Base-by-base conservation (phyloP, 2,797 vertebrate genomes). In the Discoglossus pictus region DNA sequence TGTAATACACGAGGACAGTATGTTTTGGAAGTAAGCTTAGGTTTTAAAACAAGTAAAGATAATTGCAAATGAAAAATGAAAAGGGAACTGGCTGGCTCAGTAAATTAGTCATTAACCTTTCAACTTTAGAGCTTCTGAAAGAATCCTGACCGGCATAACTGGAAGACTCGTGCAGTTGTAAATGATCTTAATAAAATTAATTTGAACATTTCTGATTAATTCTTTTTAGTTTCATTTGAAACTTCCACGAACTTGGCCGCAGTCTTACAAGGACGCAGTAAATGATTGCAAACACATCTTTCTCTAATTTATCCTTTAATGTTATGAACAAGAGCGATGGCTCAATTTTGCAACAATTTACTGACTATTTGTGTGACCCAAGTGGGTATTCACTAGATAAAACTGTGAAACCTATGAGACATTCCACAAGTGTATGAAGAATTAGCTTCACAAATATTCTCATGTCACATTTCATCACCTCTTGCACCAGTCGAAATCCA, bases 91-190 rank as follows among this genome's bases (percentile, higher is more conserved):
- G 61, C 73, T 61, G 8, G 58, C 75, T 85, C 74, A 61, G 72
- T 83, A 84, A 86, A 83, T 81, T 81, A 85, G 70, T 77, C 43
- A 35, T 86, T 88, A 87, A 81, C 82, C 81, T 86, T 75, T 80
- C 78, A 82, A 80, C 78, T 75, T 0, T 0, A 61, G 74, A 80
- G 59, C 65, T 61, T 56, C 59, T 2, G 1, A 78, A 75, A 53
- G 75, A 79, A 85, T 75, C 38, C 61, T 75, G 73, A 79, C 73
- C 74, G 76, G 76, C 78, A 56, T 70, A 74, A 76, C 63, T 55
- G 69, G 78, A 75, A 7, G 74, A 55, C 38, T 78, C 74, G 62
- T 74, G 74, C 50, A 23, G 70, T 68, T 78, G 50, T 34, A 23
- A 68, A 74, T 78, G 40, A 76, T 54, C 21, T 65, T 36, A 78